A percentile compares a stretch with the other conserved stretches of the same genome.
These are phyloP conservation scores for Sycobia sp. DNA, from an alignment of 1,140 invertebrate species.

Conservation along the genomic window DNA sequence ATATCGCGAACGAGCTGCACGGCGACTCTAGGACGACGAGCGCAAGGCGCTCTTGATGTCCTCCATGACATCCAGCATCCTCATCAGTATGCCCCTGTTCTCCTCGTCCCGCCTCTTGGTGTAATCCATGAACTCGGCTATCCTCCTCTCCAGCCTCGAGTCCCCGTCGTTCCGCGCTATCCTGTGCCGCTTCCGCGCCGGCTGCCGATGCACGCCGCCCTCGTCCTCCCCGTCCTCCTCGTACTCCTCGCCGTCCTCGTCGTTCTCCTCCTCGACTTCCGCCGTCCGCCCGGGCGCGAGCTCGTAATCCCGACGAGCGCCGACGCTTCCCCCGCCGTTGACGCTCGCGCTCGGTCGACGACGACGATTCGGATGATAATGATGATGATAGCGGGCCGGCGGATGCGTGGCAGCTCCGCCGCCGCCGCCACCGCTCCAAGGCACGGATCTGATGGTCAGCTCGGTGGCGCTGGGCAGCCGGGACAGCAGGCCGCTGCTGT, in stretches of 20 bases:
- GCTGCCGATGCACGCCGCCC: not conserved
- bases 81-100: slow-evolving; percentile 42
- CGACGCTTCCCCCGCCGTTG: no score
- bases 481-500: slow-evolving; percentile 11
- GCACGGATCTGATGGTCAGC: slow-evolving; percentile 17
- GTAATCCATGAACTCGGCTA: slow-evolving; percentile 46
- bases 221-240: slow-evolving; percentile 1
- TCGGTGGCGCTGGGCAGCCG: slow-evolving; percentile 22
- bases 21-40: not conserved
- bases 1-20: no score
- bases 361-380: no score
- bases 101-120: slow-evolving; percentile 45
- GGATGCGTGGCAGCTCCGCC: not conserved
- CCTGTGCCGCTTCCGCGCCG: slow-evolving; percentile 2
- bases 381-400: no score
- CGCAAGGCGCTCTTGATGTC: slow-evolving; percentile 34
- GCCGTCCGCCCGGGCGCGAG: no score
- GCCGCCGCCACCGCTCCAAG: not conserved
- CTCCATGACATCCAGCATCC: slow-evolving; percentile 45
- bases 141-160: slow-evolving; percentile 33
- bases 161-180: slow-evolving; percentile 19
- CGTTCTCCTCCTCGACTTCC: not conserved
- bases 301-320: no score
- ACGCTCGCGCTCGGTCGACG: no score
- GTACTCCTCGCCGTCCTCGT: not conserved